Percentiles rank a stretch among this genome's conserved stretches.
Evolutionary conservation across 2,888 invertebrate species (phyloP).

Genomic region (Chouioia cunea): DNA sequence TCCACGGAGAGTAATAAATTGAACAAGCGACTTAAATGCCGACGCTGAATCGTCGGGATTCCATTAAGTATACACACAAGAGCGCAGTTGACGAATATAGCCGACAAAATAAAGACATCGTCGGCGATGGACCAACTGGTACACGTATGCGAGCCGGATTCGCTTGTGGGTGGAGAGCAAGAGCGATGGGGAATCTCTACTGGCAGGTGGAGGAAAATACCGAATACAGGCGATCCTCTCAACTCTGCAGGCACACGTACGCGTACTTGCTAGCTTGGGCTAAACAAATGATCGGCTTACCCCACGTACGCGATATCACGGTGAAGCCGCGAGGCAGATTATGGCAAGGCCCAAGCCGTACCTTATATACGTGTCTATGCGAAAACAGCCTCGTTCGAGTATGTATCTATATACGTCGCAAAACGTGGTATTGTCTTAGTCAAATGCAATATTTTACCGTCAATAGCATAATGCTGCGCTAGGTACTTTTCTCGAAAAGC

Average conservation of each 20-base stretch:
- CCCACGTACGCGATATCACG: constrained; percentile 19
- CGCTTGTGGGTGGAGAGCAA: constrained; percentile 7
- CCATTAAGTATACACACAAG: constrained; percentile 8
- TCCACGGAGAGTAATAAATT: constrained; percentile 37
- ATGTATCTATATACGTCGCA: no score
- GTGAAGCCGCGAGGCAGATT: not conserved
- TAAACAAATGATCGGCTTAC: constrained; percentile 46
- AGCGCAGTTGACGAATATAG: constrained; percentile 42
- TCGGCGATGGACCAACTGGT: not conserved
- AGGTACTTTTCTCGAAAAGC: no score
- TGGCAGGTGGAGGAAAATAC: constrained; percentile 15
- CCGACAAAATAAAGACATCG: constrained; percentile 41
- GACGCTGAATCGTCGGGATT: constrained; percentile 36
- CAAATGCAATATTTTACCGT: no score
- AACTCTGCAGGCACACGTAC: no score
- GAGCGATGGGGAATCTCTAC: constrained; percentile 10
- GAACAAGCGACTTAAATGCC: constrained; percentile 41
- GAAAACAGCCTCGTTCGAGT: no score
- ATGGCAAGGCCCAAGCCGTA: no score
- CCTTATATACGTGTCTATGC: no score
- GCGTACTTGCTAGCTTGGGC: constrained; percentile 44
- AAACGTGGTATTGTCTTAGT: no score
- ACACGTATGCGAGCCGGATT: constrained; percentile 30
- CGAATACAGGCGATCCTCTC: constrained; percentile 9
- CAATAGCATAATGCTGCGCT: no score